Base-by-base conservation (phyloP, 1,140 invertebrate genomes). In the Micrasema minimum region DNA sequence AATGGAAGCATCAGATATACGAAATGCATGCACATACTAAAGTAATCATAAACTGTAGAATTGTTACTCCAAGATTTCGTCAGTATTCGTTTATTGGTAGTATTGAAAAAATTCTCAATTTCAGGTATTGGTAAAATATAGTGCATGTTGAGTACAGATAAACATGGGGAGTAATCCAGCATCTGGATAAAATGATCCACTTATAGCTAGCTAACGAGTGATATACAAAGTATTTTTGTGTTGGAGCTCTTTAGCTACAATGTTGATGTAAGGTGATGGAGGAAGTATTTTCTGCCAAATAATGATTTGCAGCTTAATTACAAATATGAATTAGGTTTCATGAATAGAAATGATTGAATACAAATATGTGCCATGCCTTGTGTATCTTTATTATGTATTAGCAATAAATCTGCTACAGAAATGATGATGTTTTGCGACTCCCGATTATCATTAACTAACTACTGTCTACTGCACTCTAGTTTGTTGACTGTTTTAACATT, bases 81-180 rank as follows among this genome's bases (percentile, higher is more conserved):
- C 26, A 31, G 26, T 31, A 31, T 4, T 5, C 14, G 11, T 5
- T 12, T 45, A 2, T 5, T n/a, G 2, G 3, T 45, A 45, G 41
- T 45, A 16, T 45, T 45, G 3, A 5, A 11, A 2, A 45, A 7
- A 45, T 16, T 45, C 41, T 45, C 14, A n/a, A 16, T 45, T 45
- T n/a, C 50, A 35, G 50, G 50, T 53, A 26, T 53, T 53, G 50
- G 50, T 53, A 26, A 20, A 53, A 26, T 31, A 31, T 31, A 31
- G 50, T 53, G 50, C 50, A 53, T 53, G 50, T 26, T 31, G 26
- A 31, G 26, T 31, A 31, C 7, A 31, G 26, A 31, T 31, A 31
- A 31, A 31, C 26, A 31, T 22, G 12, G 50, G 50, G 41, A 45
- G 41, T 45, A 45, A 5, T 45, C 14, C 11, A 45, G 41, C 3